Base-by-base conservation (phyloP, 2,113 vertebrate species). In the Nerophis ophidion region DNA sequence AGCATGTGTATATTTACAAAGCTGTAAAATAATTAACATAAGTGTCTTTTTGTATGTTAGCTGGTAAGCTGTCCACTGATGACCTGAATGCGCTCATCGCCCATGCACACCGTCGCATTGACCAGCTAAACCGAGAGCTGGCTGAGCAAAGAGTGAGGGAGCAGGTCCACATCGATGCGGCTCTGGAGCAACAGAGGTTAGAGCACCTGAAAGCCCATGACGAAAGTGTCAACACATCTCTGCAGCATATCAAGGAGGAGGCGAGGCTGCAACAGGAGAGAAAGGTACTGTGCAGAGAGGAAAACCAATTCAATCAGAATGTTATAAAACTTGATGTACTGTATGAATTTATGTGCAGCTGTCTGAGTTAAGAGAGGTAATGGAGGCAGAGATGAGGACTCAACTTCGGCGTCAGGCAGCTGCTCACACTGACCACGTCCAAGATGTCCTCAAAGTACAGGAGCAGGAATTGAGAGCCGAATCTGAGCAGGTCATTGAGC, bases 381-480 rank as follows among this genome's bases (percentile, higher is more conserved):
- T 99, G 95, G 97, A 99, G 82, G 89, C 56, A 0, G 97, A 99
- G 72, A 98, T 98, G 97, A 92, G 97, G 64, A 98, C 95, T 1
- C 97, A 99, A 89, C 91, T 99, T 0, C 92, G 95, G 35, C 91
- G 97, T 5, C 96, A 98, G 76, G 95, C 97, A 0, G 95, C 95
- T 0, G 97, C 96, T 38, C 96, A 99, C 87, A 93, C 92, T 0
- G 97, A 98, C 80, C 97, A 99, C 4, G 89, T 99, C 63, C 80
- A 86, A 38, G 97, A 99, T 0, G 94, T 98, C 2, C 92, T 99
- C 0, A 93, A 91, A 81, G 92, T 98, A 60, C 95, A 99, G 79
- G 95, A 97, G 50, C 93, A 93, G 77, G 95, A 98, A 46, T 80
- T 98, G 0, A 92, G 86, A 50, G 74, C 85, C 7, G 92, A 96